A percentile compares a stretch with the other conserved stretches of the same genome.
Conservation (phyloP, 2,888 invertebrate species). For the Drosophila pegasa region DNA sequence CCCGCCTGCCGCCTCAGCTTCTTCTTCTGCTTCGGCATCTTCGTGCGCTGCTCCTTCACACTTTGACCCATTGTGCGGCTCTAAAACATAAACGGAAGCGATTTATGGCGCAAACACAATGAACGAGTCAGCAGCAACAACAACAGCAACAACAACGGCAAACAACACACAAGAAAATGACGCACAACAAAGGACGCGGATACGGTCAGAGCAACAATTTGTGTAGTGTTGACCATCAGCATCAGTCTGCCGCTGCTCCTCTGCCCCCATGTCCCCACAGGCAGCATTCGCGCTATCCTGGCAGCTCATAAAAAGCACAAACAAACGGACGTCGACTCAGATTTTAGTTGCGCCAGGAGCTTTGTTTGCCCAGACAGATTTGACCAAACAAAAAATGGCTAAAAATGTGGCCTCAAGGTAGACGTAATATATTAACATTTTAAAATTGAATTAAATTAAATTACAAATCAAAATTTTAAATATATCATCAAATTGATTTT, state of each 20-base stretch:
- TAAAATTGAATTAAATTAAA: background rate
- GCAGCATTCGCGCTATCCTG: conserved; percentile 28
- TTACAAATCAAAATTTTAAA: too few relatives aligned
- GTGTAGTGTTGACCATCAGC: conserved; percentile 75
- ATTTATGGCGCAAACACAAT: conserved; percentile 79
- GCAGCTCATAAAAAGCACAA: conserved; percentile 74
- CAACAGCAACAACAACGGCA: conserved; percentile 30
- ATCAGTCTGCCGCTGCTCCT: conserved; percentile 13
- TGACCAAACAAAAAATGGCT: conserved; percentile 28
- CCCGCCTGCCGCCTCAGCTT: background rate
- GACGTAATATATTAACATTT: background rate
- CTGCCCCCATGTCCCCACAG: conserved; percentile 1
- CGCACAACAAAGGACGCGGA: conserved; percentile 56
- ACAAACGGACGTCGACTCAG: conserved; percentile 62
- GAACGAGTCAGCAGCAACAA: conserved; percentile 65
- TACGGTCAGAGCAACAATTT: conserved; percentile 74
- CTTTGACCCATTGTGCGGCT: conserved; percentile 69
- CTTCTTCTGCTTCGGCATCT: conserved; percentile 17
- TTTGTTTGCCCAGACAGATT: background rate
- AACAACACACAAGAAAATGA: conserved; percentile 52
- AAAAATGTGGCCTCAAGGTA: background rate
- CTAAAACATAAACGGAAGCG: conserved; percentile 80
- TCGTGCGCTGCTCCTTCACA: conserved; percentile 34
- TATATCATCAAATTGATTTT: too few relatives aligned
- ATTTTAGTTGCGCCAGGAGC: conserved; percentile 28